Evolutionary conservation across 2,797 vertebrate genomes (phyloP).

Genomic region (Geotrypetes seraphini): DNA sequence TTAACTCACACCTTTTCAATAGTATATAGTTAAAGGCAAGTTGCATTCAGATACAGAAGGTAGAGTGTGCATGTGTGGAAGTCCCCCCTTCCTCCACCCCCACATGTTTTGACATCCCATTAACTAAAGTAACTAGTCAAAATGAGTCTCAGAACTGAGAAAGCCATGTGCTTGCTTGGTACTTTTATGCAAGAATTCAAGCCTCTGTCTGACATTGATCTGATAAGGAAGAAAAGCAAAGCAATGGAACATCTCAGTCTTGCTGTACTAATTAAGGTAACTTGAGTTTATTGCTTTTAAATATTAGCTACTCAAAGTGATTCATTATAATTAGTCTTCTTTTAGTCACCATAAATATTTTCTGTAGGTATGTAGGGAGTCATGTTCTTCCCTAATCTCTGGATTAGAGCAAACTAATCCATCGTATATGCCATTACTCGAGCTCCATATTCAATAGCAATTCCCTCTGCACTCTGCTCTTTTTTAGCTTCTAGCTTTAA

Average conservation of each 20-base stretch:
- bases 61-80: too few species aligned
- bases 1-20: too few species aligned
- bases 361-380: slow-evolving; percentile 31
- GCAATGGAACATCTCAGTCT: slow-evolving; percentile 28
- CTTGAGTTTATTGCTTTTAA: slow-evolving; percentile 54
- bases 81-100: too few species aligned
- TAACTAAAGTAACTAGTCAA: too few species aligned
- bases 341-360: slow-evolving; percentile 45
- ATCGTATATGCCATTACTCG: slow-evolving; percentile 32
- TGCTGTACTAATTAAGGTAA: slow-evolving; percentile 32
- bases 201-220: too few species aligned
- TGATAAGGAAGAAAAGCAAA: slow-evolving; percentile 38
- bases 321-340: slow-evolving; percentile 50
- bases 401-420: slow-evolving; percentile 28
- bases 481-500: neutral
- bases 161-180: too few species aligned
- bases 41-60: too few species aligned
- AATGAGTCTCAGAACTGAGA: too few species aligned
- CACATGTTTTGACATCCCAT: too few species aligned
- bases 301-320: slow-evolving; percentile 45
- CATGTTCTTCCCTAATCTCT: slow-evolving; percentile 34
- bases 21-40: too few species aligned
- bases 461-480: slow-evolving; percentile 4
- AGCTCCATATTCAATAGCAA: slow-evolving; percentile 18
- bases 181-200: too few species aligned